Conservation (phyloP, 1,140 invertebrate species). For the Conopomorpha cramerella region DNA sequence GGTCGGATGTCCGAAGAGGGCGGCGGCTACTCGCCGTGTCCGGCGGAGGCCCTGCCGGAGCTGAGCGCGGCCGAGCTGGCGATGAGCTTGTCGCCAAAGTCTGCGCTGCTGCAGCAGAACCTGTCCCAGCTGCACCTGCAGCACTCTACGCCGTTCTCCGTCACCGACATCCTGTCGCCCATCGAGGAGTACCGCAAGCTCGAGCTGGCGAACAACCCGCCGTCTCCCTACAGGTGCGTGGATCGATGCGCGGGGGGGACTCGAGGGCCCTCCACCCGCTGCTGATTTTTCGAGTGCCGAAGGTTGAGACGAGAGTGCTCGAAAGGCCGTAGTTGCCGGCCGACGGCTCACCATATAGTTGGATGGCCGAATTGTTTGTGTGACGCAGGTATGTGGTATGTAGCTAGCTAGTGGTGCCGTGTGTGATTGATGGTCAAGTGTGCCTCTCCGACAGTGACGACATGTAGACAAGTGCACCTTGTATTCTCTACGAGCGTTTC, state of each 20-base stretch:
- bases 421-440: constrained; percentile 53
- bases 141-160: constrained; percentile 92
- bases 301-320: constrained; percentile 46
- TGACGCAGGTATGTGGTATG: constrained; percentile 43
- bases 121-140: constrained; percentile 64
- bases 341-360: constrained; percentile 53
- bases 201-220: constrained; percentile 74
- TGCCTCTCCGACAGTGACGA: no score
- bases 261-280: constrained; percentile 34
- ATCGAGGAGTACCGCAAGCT: constrained; percentile 91
- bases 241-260: constrained; percentile 31
- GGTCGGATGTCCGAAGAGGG: constrained; percentile 57
- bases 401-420: no score
- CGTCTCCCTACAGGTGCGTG: constrained; percentile 70
- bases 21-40: constrained; percentile 54
- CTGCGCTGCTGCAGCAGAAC: constrained; percentile 58
- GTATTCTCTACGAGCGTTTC: no score
- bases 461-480: no score
- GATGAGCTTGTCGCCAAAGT: constrained; percentile 87
- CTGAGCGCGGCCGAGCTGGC: constrained; percentile 86
- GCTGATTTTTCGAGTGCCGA: constrained; percentile 51
- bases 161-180: constrained; percentile 91
- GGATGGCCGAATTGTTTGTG: constrained; percentile 51
- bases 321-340: constrained; percentile 12
- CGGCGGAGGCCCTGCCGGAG: constrained; percentile 69